Conservation (phyloP, 2,113 vertebrate species). For the Grammomys surdaster region DNA sequence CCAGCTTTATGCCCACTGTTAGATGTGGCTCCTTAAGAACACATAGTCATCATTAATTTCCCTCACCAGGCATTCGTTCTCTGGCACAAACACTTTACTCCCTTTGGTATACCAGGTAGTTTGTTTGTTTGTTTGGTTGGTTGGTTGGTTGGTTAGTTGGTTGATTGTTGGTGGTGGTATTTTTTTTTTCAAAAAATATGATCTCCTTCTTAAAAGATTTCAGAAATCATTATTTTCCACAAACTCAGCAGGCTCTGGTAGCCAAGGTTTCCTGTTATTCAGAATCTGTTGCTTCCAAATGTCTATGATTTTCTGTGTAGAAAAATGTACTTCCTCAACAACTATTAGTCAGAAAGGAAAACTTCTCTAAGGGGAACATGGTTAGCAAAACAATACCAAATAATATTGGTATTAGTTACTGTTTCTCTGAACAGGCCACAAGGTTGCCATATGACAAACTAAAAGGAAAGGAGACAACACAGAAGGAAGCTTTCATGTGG, state of each 20-base stretch:
- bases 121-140: no score
- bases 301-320: slow-evolving; percentile 8
- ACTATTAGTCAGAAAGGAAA: slow-evolving; percentile 13
- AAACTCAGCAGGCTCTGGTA: slow-evolving; percentile 22
- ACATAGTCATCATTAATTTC: slow-evolving; percentile 52
- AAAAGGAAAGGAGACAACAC: background rate
- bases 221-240: slow-evolving; percentile 58
- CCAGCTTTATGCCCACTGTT: slow-evolving; percentile 46
- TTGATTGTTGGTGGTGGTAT: no score
- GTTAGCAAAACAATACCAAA: background rate
- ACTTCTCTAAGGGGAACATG: background rate
- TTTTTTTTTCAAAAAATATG: background rate
- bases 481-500: slow-evolving; percentile 20
- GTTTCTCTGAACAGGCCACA: background rate
- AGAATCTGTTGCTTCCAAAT: slow-evolving; percentile 46
- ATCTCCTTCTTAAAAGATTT: slow-evolving; percentile 61
- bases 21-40: slow-evolving; percentile 63
- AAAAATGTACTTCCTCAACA: slow-evolving; percentile 8
- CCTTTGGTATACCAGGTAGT: slow-evolving; percentile 52
- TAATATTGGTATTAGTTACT: background rate
- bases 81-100: slow-evolving; percentile 54
- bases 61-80: slow-evolving; percentile 57
- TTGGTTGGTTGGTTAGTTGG: no score
- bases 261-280: background rate
- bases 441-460: background rate